These are phyloP conservation scores for Anas georgica DNA, from an alignment of 2,797 vertebrate species.

Conservation along the genomic window DNA sequence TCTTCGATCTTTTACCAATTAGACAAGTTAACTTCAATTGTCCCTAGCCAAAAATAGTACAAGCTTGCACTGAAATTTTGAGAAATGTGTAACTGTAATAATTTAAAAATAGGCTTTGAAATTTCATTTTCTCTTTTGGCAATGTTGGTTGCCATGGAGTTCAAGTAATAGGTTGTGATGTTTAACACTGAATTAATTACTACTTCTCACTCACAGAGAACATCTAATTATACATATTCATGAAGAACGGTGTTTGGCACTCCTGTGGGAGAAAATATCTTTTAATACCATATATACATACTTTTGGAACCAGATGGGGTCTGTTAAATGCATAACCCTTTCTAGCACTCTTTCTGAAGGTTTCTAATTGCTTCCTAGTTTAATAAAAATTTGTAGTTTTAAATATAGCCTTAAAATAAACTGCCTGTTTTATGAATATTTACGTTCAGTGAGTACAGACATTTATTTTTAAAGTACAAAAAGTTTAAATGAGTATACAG, in stretches of 20 bases:
- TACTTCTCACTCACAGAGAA: slow-evolving; percentile 83
- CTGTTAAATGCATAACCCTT: slow-evolving; percentile 40
- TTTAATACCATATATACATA: neutral
- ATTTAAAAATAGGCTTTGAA: slow-evolving; percentile 79
- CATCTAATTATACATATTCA: slow-evolving; percentile 86
- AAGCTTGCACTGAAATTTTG: slow-evolving; percentile 69
- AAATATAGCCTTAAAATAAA: neutral
- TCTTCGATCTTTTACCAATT: neutral
- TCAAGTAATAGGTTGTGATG: slow-evolving; percentile 85
- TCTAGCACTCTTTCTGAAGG: neutral
- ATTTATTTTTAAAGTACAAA: neutral
- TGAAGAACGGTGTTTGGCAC: slow-evolving; percentile 72
- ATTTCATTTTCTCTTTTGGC: slow-evolving; percentile 79
- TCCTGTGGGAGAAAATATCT: slow-evolving; percentile 56
- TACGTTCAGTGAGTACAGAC: neutral
- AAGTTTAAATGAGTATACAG: neutral
- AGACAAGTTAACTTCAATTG: slow-evolving; percentile 57
- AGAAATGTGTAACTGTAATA: slow-evolving; percentile 73
- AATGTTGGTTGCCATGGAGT: slow-evolving; percentile 81
- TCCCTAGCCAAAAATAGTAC: slow-evolving; percentile 65
- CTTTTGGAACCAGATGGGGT: neutral
- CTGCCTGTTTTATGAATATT: neutral
- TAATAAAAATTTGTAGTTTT: neutral
- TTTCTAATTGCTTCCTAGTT: slow-evolving; percentile 27
- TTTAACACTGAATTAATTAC: slow-evolving; percentile 87